Conservation (phyloP, 2,113 vertebrate species). For the Heterocephalus glaber region DNA sequence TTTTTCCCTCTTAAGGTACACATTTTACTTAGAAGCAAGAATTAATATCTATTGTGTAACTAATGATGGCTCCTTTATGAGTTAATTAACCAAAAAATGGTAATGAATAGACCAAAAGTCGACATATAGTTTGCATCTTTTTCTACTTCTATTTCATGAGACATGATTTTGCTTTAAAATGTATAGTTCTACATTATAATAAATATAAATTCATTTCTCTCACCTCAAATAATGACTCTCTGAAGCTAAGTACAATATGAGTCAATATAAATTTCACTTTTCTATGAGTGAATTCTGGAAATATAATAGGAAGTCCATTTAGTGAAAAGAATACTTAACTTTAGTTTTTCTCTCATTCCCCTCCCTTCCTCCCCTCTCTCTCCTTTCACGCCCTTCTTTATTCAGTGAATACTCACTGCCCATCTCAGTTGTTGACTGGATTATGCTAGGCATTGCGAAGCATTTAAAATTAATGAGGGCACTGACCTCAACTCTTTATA, state of each 20-base stretch:
- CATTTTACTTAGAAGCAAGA: slow-evolving; percentile 36
- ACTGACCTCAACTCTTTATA: background rate
- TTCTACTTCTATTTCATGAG: slow-evolving; percentile 10
- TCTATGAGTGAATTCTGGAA: background rate
- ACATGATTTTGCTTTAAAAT: slow-evolving; percentile 43
- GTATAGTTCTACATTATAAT: background rate
- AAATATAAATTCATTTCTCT: slow-evolving; percentile 39
- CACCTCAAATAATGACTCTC: slow-evolving; percentile 36
- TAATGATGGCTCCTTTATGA: slow-evolving; percentile 45
- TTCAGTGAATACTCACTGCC: slow-evolving; percentile 9
- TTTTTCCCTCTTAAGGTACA: slow-evolving; percentile 16
- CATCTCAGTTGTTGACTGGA: background rate
- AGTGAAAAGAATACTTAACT: background rate
- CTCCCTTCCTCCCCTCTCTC: background rate
- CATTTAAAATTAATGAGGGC: background rate
- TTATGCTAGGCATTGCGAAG: background rate
- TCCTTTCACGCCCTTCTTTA: background rate
- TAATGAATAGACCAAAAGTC: slow-evolving; percentile 14
- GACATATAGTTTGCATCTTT: background rate
- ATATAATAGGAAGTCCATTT: slow-evolving; percentile 31
- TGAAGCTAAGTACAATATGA: background rate
- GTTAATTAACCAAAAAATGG: slow-evolving; percentile 29
- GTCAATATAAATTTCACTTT: background rate
- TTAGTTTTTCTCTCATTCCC: background rate
- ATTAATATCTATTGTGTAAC: slow-evolving; percentile 31